Conservation (phyloP, 2,888 invertebrate genomes). For the Adineta ricciae region DNA sequence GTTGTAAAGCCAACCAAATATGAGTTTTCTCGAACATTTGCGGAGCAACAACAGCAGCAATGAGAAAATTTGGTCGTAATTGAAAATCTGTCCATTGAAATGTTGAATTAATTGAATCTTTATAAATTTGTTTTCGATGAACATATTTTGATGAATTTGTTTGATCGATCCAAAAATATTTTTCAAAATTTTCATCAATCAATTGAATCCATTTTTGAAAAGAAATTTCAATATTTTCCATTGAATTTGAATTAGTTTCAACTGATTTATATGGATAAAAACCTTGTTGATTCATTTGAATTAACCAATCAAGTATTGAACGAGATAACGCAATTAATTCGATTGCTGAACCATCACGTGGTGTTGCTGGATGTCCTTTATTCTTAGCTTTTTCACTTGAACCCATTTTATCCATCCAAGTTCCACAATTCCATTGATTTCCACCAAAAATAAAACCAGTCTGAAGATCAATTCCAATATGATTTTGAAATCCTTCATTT, state of each 20-base stretch:
- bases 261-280: constrained; percentile 62
- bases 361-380: constrained; percentile 82
- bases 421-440: constrained; percentile 74
- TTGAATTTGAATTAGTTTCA: constrained; percentile 28
- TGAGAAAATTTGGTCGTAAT: constrained; percentile 79
- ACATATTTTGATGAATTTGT: constrained; percentile 44
- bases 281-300: constrained; percentile 59
- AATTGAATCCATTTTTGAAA: constrained; percentile 77
- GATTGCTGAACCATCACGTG: constrained; percentile 85
- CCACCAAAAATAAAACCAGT: constrained; percentile 91
- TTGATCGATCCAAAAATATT: constrained; percentile 68
- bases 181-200: constrained; percentile 73
- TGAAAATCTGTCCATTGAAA: constrained; percentile 86
- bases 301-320: constrained; percentile 66
- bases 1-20: constrained; percentile 75
- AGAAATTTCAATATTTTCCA: constrained; percentile 41
- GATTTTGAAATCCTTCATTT: constrained; percentile 75
- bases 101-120: constrained; percentile 69
- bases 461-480: constrained; percentile 75
- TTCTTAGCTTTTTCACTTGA: constrained; percentile 80
- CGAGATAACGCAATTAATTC: constrained; percentile 81
- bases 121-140: constrained; percentile 77
- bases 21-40: constrained; percentile 73
- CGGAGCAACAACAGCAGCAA: constrained; percentile 83
- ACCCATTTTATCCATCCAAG: constrained; percentile 74